Conservation (phyloP, 2,888 invertebrate species). For the Halictus quadricinctus region DNA sequence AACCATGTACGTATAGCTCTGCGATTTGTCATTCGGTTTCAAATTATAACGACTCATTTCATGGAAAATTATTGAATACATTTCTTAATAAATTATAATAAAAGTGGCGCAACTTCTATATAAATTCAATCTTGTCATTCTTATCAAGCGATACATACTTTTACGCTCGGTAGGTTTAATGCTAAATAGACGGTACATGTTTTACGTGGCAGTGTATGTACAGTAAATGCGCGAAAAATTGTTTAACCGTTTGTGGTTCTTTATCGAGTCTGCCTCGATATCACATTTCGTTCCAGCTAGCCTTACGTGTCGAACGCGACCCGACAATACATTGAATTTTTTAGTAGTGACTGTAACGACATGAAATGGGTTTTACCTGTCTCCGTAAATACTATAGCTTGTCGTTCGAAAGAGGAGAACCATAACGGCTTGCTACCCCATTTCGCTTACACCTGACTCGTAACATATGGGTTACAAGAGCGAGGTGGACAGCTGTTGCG, state of each 20-base stretch:
- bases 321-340: neutral
- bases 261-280: neutral
- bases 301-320: neutral
- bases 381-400: neutral
- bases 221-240: neutral
- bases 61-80: too few relatives aligned
- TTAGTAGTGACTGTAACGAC: neutral
- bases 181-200: too few relatives aligned
- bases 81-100: too few relatives aligned
- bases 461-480: constrained; percentile 5
- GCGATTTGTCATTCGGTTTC: too few relatives aligned
- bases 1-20: too few relatives aligned
- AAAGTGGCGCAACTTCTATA: too few relatives aligned
- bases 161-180: too few relatives aligned
- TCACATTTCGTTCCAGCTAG: neutral
- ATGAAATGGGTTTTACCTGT: neutral
- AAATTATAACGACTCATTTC: too few relatives aligned
- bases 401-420: neutral
- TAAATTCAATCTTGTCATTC: too few relatives aligned
- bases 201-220: too few relatives aligned
- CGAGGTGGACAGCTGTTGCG: neutral
- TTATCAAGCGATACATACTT: too few relatives aligned
- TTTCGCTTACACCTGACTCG: constrained; percentile 1
- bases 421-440: neutral
- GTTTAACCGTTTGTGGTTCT: neutral